Conservation (phyloP, 2,113 vertebrate species). For the Chunga burmeisteri region DNA sequence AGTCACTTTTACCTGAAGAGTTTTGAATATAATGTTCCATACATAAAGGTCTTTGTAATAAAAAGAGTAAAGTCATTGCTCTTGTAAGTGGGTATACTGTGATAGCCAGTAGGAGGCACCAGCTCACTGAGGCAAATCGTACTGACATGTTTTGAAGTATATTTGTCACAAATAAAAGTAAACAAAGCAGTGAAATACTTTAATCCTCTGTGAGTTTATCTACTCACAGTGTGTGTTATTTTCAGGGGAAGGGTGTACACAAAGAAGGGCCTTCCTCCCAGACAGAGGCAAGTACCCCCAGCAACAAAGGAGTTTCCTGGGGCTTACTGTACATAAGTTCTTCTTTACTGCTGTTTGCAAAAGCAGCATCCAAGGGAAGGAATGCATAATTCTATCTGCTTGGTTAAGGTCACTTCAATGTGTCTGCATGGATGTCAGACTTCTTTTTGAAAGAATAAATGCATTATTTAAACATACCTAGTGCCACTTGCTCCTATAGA, state of each 20-base stretch:
- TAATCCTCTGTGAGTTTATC: neutral
- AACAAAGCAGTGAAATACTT: neutral
- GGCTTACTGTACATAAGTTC: neutral
- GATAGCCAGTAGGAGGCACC: neutral
- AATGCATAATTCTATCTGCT: neutral
- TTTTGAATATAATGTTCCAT: neutral
- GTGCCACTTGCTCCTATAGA: neutral
- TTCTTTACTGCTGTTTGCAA: neutral
- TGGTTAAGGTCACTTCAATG: neutral
- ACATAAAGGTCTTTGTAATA: neutral
- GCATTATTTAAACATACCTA: neutral
- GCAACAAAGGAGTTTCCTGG: neutral
- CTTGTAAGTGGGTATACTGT: neutral
- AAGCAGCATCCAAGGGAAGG: neutral
- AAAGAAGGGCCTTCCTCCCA: neutral
- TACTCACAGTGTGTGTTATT: neutral
- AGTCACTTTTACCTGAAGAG: neutral
- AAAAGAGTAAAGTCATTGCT: neutral
- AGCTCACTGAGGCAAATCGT: accelerated
- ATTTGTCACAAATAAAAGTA: neutral
- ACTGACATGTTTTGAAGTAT: neutral
- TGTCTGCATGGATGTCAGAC: neutral
- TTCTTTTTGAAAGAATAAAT: neutral
- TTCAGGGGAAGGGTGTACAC: neutral
- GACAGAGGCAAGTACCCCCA: neutral